Conservation (phyloP, 2,888 invertebrate genomes). For the Lasius fuliginosus region DNA sequence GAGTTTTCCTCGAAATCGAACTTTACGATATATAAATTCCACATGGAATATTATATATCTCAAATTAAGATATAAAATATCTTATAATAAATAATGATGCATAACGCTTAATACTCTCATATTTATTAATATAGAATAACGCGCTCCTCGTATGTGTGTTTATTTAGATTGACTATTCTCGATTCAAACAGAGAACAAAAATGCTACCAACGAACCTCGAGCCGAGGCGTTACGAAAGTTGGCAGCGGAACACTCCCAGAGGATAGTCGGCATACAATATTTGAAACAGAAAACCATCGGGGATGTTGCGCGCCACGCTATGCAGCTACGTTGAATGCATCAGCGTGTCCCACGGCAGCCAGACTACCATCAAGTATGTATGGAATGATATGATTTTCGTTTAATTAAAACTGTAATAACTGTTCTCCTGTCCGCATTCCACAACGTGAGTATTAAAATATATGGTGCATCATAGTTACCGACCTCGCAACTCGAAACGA, state of each 20-base stretch:
- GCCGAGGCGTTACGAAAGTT: conserved; percentile 68
- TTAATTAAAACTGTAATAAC: conserved; percentile 82
- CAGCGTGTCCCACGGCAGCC: conserved; percentile 68
- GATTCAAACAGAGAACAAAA: conserved; percentile 60
- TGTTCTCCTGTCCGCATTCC: conserved; percentile 76
- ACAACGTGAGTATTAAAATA: conserved; percentile 74
- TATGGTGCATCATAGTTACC: conserved; percentile 64
- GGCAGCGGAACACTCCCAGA: conserved; percentile 59
- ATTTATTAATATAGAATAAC: conserved; percentile 29
- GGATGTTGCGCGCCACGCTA: conserved; percentile 48
- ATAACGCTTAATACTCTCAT: background rate
- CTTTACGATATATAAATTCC: conserved; percentile 20
- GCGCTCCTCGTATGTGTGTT: conserved; percentile 46
- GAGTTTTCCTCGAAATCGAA: conserved; percentile 22
- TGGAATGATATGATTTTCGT: conserved; percentile 81
- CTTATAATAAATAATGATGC: conserved; percentile 1
- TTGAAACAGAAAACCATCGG: conserved; percentile 69
- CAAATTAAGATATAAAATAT: background rate
- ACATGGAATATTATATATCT: background rate
- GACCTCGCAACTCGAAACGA: conserved; percentile 36
- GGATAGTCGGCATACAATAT: conserved; percentile 67
- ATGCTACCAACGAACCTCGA: conserved; percentile 54
- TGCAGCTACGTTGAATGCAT: conserved; percentile 66
- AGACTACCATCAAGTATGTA: conserved; percentile 77
- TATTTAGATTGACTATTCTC: conserved; percentile 67